Conservation (phyloP, 2,888 invertebrate species). For the Frankliniella intonsa region DNA sequence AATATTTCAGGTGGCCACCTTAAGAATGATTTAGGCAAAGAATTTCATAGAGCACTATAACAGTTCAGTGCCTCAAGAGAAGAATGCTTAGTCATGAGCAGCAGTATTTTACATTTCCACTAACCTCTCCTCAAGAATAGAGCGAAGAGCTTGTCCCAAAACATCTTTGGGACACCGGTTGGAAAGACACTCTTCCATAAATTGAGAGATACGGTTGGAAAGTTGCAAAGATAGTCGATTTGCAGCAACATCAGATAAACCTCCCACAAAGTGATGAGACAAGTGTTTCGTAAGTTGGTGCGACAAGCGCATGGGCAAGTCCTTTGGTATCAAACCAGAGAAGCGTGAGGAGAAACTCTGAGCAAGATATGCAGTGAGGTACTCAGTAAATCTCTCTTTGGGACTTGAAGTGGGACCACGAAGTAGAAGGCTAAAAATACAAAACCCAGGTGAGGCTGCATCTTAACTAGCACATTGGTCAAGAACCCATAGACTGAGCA, state of each 20-base stretch:
- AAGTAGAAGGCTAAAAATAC: constrained; percentile 16
- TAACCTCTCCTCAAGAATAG: constrained; percentile 23
- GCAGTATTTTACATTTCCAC: background rate
- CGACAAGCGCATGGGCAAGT: constrained; percentile 7
- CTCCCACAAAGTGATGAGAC: background rate
- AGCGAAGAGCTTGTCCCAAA: background rate
- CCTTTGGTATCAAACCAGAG: background rate
- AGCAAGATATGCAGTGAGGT: constrained; percentile 24
- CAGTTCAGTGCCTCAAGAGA: background rate
- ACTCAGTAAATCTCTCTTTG: constrained; percentile 12
- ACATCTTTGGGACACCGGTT: constrained; percentile 11
- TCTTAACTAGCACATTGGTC: background rate
- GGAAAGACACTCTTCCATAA: constrained; percentile 16
- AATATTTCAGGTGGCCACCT: background rate
- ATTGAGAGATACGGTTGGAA: constrained; percentile 7
- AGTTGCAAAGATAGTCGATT: background rate
- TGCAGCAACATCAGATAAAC: constrained; percentile 8
- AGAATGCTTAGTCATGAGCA: background rate
- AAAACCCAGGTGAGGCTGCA: background rate
- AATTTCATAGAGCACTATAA: background rate
- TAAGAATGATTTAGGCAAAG: background rate
- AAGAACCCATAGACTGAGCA: too few species aligned
- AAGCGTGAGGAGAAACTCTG: constrained; percentile 12
- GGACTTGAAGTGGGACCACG: constrained; percentile 9
- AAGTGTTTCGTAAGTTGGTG: background rate